Base-by-base conservation (phyloP, 1,140 invertebrate species). In the Daktulosphaira vitifoliae region DNA sequence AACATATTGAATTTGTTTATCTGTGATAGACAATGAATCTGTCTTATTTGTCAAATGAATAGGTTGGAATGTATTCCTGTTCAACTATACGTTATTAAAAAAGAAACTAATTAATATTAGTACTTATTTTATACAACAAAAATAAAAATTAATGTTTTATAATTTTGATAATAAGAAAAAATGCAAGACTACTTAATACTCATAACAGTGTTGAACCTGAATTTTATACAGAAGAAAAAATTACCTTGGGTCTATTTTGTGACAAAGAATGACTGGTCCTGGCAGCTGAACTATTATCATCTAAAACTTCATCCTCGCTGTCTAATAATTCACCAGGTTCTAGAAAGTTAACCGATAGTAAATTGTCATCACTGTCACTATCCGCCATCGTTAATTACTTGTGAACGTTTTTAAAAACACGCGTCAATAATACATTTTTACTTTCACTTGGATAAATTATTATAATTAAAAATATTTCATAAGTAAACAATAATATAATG, bases 1-100 rank as follows among this genome's bases (percentile, higher is more conserved):
- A 22, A 62, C 23, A 20, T 29, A 62, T 33, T 62, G 56, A 23
- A 62, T 33, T 22, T 62, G 42, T 29, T 62, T 62, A 18, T 62
- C 42, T 1, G 56, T 62, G 42, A 62, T 62, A 16, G 26, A 23
- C n/a, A 4, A 62, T 15, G 16, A 13, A 46, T 48, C 16, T 20
- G 26, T 18, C 3, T 7, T 8, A 15, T n/a, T 33, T 13, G 56
- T 29, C 1, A 20, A 8, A 2, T 23, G 1, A 13, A 25, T 11
- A 1, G 25, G 2, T 48, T 48, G 56, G 6, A 62, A 62, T 3
- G 56, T 48, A 22, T 62, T 62, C 11, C 56, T 62, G 9, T 62
- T 62, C 16, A 62, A 33, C 56, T 62, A n/a, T 1, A 33, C 29
- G 11, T 6, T 11, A 33, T 11, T 22, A 5, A 1, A 25, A 50